Percentiles rank a stretch among this genome's conserved stretches.
These are phyloP conservation scores for Pogonocichla stellata DNA, from an alignment of 2,113 vertebrate species.

Conservation along the genomic window DNA sequence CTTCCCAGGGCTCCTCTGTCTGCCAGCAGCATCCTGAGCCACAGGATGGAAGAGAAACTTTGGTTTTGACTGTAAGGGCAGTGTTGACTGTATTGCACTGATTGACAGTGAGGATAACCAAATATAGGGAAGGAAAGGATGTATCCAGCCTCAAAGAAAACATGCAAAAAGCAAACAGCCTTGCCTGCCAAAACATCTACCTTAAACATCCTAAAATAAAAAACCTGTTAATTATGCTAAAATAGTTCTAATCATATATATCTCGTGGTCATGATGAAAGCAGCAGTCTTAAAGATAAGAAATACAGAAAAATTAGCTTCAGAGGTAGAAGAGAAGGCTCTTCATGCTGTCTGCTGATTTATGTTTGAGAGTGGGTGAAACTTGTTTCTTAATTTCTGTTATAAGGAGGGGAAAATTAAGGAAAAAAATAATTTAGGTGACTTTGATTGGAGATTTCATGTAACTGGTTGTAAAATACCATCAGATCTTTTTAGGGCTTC, in stretches of 20 bases:
- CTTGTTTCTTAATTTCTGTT: not conserved
- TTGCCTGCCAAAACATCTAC: not conserved
- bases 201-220: not conserved
- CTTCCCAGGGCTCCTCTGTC: not conserved
- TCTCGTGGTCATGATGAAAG: not conserved
- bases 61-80: not conserved
- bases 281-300: not conserved
- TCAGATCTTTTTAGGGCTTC: not conserved
- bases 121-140: not conserved
- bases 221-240: not conserved
- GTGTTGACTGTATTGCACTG: not conserved
- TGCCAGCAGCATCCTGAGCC: not conserved
- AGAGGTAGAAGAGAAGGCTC: not conserved
- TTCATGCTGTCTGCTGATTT: not conserved
- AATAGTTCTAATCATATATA: not conserved
- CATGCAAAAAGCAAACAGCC: not conserved
- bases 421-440: not conserved
- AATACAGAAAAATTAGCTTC: not conserved
- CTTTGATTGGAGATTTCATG: not conserved
- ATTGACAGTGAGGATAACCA: not conserved
- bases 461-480: slow-evolving; percentile 11
- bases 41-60: not conserved
- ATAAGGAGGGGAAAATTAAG: not conserved
- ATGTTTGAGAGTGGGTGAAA: not conserved
- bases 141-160: not conserved